Conservation (phyloP, 2,888 invertebrate species). For the Tricholauxania praeusta region DNA sequence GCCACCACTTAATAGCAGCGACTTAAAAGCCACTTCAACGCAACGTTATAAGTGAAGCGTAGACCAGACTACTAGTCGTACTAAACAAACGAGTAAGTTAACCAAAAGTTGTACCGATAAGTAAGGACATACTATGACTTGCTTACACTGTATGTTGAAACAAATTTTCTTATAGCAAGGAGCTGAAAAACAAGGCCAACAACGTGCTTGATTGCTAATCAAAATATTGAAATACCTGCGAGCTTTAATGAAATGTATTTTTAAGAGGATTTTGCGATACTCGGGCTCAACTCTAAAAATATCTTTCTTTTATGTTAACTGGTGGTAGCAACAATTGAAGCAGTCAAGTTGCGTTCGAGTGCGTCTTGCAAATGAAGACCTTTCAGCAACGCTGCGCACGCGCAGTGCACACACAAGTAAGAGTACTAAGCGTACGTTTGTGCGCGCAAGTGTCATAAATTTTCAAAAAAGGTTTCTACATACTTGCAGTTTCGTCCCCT, state of each 20-base stretch:
- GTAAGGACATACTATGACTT: neutral
- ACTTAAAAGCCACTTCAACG: neutral
- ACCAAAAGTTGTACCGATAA: neutral
- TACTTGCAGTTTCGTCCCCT: no score
- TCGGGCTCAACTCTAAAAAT: constrained; percentile 22
- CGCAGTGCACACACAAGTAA: no score
- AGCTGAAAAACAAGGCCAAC: neutral
- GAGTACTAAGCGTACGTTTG: no score
- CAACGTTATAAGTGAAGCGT: neutral
- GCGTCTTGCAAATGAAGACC: no score
- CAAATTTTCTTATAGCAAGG: neutral
- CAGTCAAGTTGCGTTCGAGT: no score
- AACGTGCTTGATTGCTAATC: constrained; percentile 31
- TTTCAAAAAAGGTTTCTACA: no score
- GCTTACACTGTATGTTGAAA: neutral
- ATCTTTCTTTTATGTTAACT: neutral
- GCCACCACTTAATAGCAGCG: constrained; percentile 4
- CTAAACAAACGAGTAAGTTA: neutral
- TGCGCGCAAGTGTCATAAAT: no score
- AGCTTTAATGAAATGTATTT: constrained; percentile 31
- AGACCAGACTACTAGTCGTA: neutral
- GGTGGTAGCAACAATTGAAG: no score
- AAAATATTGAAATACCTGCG: constrained; percentile 34
- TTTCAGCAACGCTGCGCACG: no score
- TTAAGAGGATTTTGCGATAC: constrained; percentile 33